Percentiles rank a stretch among this genome's conserved stretches.
These are phyloP conservation scores for Stomorhina lunata DNA, from an alignment of 2,888 invertebrate species.

Conservation along the genomic window DNA sequence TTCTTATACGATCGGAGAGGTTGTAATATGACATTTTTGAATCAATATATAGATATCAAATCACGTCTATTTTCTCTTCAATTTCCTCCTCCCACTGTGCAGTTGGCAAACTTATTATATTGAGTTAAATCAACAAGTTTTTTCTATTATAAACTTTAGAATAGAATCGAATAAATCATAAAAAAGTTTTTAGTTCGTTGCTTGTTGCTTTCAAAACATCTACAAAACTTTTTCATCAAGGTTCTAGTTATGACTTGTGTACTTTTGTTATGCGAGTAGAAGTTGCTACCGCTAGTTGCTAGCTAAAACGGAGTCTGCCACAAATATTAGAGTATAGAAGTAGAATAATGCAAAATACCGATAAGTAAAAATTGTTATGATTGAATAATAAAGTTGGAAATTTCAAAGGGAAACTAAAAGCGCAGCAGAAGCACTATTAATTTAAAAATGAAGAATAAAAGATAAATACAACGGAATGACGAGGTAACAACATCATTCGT, in stretches of 20 bases:
- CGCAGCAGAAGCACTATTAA: neutral
- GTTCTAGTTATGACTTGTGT: neutral
- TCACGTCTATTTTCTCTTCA: no score
- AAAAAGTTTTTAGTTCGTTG: slow-evolving; percentile 19
- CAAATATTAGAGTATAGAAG: slow-evolving; percentile 1
- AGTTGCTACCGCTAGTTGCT: neutral
- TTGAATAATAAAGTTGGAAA: slow-evolving; percentile 33
- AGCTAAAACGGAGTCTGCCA: neutral
- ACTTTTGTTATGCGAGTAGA: no score
- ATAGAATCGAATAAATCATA: slow-evolving; percentile 40
- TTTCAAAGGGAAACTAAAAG: no score
- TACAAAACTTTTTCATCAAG: slow-evolving; percentile 37
- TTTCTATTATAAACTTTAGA: neutral
- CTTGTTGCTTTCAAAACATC: neutral
- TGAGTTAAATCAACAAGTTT: slow-evolving; percentile 30
- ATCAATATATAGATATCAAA: no score
- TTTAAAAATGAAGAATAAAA: neutral
- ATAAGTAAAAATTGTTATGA: slow-evolving; percentile 51
- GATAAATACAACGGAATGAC: no score
- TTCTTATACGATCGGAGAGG: no score
- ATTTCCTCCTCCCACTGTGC: no score
- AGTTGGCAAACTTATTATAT: neutral
- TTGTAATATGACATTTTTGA: no score
- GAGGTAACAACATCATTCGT: no score
- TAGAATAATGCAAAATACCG: slow-evolving; percentile 37